A percentile compares a stretch with the other conserved stretches of the same genome.
Conservation (phyloP, 2,888 invertebrate genomes). For the Trachelus troglodyta region DNA sequence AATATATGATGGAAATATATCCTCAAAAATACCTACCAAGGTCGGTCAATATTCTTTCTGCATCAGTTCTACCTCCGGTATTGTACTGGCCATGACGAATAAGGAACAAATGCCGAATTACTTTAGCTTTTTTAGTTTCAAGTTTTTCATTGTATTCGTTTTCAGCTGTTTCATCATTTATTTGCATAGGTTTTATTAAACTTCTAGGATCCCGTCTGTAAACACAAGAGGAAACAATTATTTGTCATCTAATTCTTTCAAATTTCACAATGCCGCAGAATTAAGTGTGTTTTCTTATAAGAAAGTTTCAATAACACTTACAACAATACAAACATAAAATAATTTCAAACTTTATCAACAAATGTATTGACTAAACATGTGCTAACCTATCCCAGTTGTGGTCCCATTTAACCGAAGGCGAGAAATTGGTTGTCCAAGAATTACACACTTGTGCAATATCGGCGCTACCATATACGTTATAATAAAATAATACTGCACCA, state of each 20-base stretch:
- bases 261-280: neutral
- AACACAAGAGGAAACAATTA: conserved; percentile 27
- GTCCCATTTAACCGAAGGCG: conserved; percentile 82
- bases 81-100: conserved; percentile 97
- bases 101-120: conserved; percentile 85
- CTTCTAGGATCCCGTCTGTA: conserved; percentile 80
- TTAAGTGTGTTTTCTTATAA: neutral
- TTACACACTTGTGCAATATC: conserved; percentile 69
- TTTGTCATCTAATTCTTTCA: neutral
- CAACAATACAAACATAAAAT: neutral
- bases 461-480: conserved; percentile 64
- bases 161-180: conserved; percentile 69
- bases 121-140: conserved; percentile 73
- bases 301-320: neutral
- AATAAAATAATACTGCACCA: conserved; percentile 75
- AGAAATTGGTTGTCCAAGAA: conserved; percentile 78
- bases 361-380: conserved; percentile 8
- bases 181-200: conserved; percentile 73
- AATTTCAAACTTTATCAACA: neutral
- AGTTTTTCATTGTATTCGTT: conserved; percentile 77
- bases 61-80: conserved; percentile 77
- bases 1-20: neutral
- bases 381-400: conserved; percentile 89
- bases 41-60: conserved; percentile 81
- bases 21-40: conserved; percentile 71